phyloP scores from a whole-genome alignment of 1,140 invertebrate species.

The Oppia nitens region DNA sequence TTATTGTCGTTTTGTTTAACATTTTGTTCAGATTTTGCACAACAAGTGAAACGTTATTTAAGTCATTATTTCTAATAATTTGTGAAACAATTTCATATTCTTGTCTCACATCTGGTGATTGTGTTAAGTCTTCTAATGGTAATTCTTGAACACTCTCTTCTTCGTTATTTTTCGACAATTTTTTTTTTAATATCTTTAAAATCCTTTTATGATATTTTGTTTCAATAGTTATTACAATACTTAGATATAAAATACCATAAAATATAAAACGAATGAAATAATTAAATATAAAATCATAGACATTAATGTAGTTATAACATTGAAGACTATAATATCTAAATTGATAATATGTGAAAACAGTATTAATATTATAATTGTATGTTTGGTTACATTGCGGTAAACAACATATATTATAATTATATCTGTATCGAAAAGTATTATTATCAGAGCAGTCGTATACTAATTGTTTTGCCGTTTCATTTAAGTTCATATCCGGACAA shows the following conservation, averaged over 20 bases:
- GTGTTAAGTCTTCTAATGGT: not conserved
- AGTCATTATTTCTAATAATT: not conserved
- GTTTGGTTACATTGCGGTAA: not conserved
- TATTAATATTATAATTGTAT: not conserved
- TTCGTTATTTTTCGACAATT: not conserved
- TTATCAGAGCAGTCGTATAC: no score
- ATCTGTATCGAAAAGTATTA: no score
- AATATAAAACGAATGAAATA: not conserved
- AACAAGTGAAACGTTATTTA: no score
- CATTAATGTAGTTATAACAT: not conserved
- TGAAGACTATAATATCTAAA: not conserved
- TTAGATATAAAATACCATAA: not conserved
- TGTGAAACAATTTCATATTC: slow-evolving; percentile 29
- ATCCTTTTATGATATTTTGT: not conserved
- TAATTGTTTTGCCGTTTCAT: no score
- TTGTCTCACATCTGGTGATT: slow-evolving; percentile 22
- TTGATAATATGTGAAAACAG: not conserved
- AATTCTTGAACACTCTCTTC: not conserved
- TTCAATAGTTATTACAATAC: not conserved
- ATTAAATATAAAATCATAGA: not conserved
- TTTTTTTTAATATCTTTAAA: not conserved
- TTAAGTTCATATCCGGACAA: no score
- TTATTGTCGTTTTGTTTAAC: not conserved
- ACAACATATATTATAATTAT: not conserved
- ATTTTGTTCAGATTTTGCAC: slow-evolving; percentile 6